Evolutionary conservation across 2,797 vertebrate genomes (phyloP).

Genomic region (Catamblyrhynchus diadema): DNA sequence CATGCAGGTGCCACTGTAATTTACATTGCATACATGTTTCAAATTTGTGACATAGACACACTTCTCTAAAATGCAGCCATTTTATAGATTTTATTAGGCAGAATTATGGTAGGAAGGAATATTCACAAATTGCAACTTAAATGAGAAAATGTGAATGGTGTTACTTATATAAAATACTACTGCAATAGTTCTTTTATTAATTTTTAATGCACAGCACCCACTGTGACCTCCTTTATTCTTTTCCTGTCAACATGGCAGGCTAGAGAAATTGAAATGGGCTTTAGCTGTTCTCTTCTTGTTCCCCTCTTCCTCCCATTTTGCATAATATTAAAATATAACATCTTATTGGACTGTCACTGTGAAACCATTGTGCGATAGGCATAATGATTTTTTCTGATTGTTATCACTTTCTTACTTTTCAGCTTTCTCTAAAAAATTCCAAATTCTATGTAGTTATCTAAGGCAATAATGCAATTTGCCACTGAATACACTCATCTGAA

Average conservation of each 20-base stretch:
- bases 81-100: constrained; percentile 67
- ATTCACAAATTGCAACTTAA: constrained; percentile 74
- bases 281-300: constrained; percentile 35
- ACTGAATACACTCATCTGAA: not conserved
- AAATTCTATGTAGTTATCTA: constrained; percentile 15
- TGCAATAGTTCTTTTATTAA: constrained; percentile 82
- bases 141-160: constrained; percentile 69
- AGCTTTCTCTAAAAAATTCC: not conserved
- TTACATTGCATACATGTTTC: constrained; percentile 26
- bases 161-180: constrained; percentile 79
- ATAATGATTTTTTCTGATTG: constrained; percentile 3
- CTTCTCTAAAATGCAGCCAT: constrained; percentile 62
- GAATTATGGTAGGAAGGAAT: constrained; percentile 66
- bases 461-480: constrained; percentile 15
- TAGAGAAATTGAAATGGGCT: constrained; percentile 73
- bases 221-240: constrained; percentile 76
- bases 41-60: constrained; percentile 53
- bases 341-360: constrained; percentile 43
- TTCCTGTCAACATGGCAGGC: constrained; percentile 72
- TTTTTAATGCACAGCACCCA: constrained; percentile 82
- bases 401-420: constrained; percentile 13
- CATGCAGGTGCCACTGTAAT: constrained; percentile 38
- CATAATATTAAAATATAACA: constrained; percentile 48
- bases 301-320: constrained; percentile 9
- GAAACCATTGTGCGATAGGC: constrained; percentile 9